phyloP scores from a whole-genome alignment of 2,888 invertebrate species.

The Drosophila atripex region DNA sequence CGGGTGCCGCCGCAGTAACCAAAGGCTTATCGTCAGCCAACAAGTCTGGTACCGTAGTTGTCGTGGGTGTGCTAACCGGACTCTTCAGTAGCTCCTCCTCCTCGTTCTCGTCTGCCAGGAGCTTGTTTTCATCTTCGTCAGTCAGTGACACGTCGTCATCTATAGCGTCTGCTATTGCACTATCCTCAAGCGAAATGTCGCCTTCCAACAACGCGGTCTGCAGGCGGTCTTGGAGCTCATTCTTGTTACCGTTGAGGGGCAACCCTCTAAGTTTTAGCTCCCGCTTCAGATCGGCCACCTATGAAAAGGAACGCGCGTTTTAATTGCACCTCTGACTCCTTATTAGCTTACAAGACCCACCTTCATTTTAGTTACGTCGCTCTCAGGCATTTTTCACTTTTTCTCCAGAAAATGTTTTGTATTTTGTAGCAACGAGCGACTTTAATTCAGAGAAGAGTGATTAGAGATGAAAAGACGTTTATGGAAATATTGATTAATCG shows the following conservation, averaged over 20 bases:
- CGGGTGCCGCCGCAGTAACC: background rate
- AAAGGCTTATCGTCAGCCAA: conserved; percentile 22
- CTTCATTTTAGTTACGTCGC: conserved; percentile 83
- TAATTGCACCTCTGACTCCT: too few species aligned
- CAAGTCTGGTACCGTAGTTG: conserved; percentile 47
- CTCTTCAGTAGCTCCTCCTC: conserved; percentile 79
- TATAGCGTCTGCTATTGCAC: conserved; percentile 84
- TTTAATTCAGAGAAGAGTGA: background rate
- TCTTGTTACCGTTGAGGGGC: conserved; percentile 91
- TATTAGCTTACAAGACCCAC: conserved; percentile 48
- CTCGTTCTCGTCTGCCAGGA: conserved; percentile 77
- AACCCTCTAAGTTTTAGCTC: conserved; percentile 92
- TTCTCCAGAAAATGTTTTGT: conserved; percentile 9
- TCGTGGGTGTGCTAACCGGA: conserved; percentile 72
- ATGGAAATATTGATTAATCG: background rate
- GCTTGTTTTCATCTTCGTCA: conserved; percentile 84
- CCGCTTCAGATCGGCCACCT: conserved; percentile 93
- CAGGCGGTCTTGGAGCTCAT: conserved; percentile 90
- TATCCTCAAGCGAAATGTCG: conserved; percentile 82
- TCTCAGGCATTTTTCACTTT: conserved; percentile 79
- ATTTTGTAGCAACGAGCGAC: background rate
- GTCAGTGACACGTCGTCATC: conserved; percentile 85
- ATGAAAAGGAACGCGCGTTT: background rate
- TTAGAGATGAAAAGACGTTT: background rate
- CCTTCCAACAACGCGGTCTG: conserved; percentile 86